Evolutionary conservation across 2,797 vertebrate species (phyloP).

Genomic region (Echiichthys vipera): DNA sequence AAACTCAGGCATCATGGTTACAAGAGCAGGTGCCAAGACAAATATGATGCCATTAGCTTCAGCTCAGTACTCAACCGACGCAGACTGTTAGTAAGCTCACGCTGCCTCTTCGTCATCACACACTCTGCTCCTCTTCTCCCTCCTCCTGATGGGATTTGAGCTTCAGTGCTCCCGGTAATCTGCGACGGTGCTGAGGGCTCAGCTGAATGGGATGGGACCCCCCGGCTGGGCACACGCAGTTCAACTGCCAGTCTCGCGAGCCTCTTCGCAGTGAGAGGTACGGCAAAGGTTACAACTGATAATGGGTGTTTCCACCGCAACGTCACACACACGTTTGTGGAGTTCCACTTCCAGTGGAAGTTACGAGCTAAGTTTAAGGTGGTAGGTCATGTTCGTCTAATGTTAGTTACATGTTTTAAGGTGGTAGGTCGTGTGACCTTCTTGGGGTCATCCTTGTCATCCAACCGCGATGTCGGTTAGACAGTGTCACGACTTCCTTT

Average conservation of each 20-base stretch:
- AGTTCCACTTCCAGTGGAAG: no score
- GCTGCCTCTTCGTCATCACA: constrained; percentile 6
- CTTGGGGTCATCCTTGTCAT: no score
- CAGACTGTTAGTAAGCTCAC: background rate
- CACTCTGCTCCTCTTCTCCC: background rate
- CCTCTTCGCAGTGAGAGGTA: background rate
- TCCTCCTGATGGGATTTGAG: constrained; percentile 51
- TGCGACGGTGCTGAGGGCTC: constrained; percentile 30
- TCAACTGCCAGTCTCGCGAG: background rate
- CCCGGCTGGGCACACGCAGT: background rate
- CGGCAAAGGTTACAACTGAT: background rate
- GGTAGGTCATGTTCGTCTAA: no score
- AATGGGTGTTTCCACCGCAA: no score
- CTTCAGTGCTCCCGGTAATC: constrained; percentile 37
- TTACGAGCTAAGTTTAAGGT: no score
- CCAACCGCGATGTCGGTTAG: no score
- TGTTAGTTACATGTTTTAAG: no score
- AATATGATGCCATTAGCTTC: constrained; percentile 7
- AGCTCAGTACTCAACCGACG: no score
- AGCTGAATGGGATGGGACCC: constrained; percentile 35
- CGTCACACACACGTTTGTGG: no score
- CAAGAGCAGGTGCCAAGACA: background rate
- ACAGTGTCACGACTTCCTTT: no score
- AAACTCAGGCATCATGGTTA: background rate
- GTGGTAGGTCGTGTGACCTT: no score